A percentile compares a stretch with the other conserved stretches of the same genome.
Evolutionary conservation across 1,140 invertebrate species (phyloP).

Genomic region (Platorchestia sp.): DNA sequence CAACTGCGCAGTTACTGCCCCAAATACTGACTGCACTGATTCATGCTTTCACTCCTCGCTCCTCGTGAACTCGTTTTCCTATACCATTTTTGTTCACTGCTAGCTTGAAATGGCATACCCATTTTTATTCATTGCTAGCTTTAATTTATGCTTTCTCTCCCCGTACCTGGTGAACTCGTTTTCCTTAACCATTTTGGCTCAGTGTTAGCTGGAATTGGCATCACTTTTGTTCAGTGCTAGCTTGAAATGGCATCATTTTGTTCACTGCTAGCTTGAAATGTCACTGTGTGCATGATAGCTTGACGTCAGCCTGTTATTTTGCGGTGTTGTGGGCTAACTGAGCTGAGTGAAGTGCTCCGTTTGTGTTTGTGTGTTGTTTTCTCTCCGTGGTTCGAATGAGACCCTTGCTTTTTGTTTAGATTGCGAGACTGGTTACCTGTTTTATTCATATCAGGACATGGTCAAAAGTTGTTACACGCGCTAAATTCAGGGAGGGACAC

Average conservation of each 20-base stretch:
- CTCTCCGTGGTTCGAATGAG: too few species aligned
- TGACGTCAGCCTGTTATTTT: background rate
- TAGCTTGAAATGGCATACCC: too few species aligned
- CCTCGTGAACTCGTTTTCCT: background rate
- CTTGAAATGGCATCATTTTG: too few species aligned
- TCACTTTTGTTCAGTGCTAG: background rate
- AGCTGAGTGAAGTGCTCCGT: too few species aligned
- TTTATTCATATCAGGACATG: background rate
- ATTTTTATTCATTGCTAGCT: too few species aligned
- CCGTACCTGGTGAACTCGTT: background rate
- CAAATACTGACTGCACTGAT: background rate
- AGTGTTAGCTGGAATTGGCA: too few species aligned
- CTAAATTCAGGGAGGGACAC: background rate
- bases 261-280: background rate
- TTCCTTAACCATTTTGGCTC: background rate
- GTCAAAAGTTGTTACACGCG: background rate
- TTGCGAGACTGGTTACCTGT: background rate
- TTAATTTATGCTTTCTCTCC: background rate
- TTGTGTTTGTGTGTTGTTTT: too few species aligned
- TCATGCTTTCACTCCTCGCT: background rate
- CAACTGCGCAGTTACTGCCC: slow-evolving; percentile 13
- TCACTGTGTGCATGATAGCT: background rate
- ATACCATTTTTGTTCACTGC: background rate
- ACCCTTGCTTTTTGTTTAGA: too few species aligned
- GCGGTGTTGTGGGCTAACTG: too few species aligned